phyloP scores from a whole-genome alignment of 2,113 vertebrate genomes.

The Cottus gobio region DNA sequence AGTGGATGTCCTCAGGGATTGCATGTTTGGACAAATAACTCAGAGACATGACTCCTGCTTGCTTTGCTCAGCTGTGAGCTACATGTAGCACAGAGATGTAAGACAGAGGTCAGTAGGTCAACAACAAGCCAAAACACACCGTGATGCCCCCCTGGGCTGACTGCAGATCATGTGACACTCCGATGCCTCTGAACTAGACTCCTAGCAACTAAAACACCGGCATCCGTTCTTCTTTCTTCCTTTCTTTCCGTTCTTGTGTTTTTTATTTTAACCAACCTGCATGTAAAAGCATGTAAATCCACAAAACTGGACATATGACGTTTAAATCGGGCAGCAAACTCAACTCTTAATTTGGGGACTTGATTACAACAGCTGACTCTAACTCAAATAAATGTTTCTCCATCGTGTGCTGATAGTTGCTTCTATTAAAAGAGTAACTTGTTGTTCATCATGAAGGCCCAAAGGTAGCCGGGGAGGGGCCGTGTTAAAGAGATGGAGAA shows the following conservation, averaged over 20 bases:
- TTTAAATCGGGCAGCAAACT: neutral
- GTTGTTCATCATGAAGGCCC: constrained; percentile 52
- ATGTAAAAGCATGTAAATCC: neutral
- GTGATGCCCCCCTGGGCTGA: constrained; percentile 28
- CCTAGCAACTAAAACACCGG: neutral
- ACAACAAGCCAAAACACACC: neutral
- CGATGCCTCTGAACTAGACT: constrained; percentile 11
- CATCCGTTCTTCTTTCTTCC: neutral
- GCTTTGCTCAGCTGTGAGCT: constrained; percentile 27
- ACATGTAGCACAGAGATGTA: constrained; percentile 38
- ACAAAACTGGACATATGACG: neutral
- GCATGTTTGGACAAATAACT: constrained; percentile 6
- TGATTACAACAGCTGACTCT: constrained; percentile 25
- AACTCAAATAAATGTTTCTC: constrained; percentile 50
- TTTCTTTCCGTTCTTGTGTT: neutral
- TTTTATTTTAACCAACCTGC: neutral
- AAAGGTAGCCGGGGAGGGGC: constrained; percentile 12
- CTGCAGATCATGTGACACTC: constrained; percentile 17
- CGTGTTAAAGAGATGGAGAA: constrained; percentile 10
- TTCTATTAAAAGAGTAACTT: constrained; percentile 68
- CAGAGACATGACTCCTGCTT: constrained; percentile 3
- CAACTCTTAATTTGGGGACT: neutral
- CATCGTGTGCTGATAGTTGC: constrained; percentile 48
- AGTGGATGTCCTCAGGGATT: neutral
- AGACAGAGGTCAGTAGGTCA: constrained; percentile 40